phyloP scores from a whole-genome alignment of 2,797 vertebrate genomes.

The Trachops cirrhosus region DNA sequence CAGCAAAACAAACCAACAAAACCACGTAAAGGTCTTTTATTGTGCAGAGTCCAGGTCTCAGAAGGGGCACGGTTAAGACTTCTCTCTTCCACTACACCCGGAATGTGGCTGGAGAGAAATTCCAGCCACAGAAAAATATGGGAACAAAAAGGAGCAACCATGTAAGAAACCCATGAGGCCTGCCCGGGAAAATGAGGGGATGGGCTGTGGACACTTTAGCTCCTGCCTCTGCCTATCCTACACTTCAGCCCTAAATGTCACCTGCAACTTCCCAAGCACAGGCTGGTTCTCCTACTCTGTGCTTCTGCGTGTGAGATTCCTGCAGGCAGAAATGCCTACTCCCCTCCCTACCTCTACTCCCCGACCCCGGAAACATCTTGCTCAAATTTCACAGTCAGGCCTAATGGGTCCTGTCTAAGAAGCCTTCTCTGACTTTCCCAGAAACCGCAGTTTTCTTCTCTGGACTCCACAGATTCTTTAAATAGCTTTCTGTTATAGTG shows the following conservation, averaged over 20 bases:
- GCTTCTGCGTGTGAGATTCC: background rate
- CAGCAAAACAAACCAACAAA: background rate
- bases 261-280: background rate
- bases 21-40: background rate
- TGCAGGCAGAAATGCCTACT: background rate
- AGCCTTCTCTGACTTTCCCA: background rate
- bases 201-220: fast-evolving
- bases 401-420: background rate
- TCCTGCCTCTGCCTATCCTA: background rate
- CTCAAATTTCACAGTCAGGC: background rate
- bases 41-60: background rate
- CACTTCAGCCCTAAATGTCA: background rate
- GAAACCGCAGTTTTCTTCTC: background rate
- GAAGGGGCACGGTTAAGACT: background rate
- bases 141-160: no score
- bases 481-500: background rate
- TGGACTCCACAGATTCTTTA: background rate
- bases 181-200: no score
- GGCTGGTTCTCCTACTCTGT: fast-evolving
- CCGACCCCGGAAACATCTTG: background rate
- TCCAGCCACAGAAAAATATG: background rate
- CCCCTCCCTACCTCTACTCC: background rate
- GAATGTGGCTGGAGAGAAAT: background rate
- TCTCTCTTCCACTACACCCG: background rate
- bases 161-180: background rate